Evolutionary conservation across 2,113 vertebrate genomes (phyloP).

Genomic region (Papio anubis): DNA sequence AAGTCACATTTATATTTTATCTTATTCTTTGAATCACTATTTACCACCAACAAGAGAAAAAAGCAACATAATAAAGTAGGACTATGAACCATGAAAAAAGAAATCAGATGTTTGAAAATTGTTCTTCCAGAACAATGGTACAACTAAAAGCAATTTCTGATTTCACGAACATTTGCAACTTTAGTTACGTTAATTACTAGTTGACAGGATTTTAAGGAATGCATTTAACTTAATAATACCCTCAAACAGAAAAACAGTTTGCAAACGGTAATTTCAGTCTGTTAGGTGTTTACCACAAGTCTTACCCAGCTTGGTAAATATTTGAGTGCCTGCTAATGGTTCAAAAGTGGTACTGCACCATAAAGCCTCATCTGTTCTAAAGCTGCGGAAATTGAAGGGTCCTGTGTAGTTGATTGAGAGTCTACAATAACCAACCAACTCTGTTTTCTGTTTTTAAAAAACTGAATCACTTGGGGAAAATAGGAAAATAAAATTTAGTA

Average conservation of each 20-base stretch:
- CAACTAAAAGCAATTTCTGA: conserved; percentile 26
- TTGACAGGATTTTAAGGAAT: conserved; percentile 35
- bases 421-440: background rate
- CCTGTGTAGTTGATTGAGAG: background rate
- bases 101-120: conserved; percentile 31
- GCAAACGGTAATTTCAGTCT: background rate
- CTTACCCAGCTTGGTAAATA: background rate
- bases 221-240: background rate
- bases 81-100: conserved; percentile 22
- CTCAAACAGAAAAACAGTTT: background rate
- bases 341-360: too few relatives aligned
- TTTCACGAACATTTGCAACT: background rate
- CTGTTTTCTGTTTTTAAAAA: background rate
- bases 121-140: background rate
- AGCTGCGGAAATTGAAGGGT: background rate
- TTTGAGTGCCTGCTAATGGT: background rate
- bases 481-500: conserved; percentile 11
- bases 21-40: background rate
- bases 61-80: background rate
- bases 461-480: background rate
- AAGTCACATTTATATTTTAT: background rate
- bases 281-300: background rate
- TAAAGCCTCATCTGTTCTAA: background rate
- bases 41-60: background rate
- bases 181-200: conserved; percentile 11